Conservation (phyloP, 2,888 invertebrate species). For the Furcula furcula region DNA sequence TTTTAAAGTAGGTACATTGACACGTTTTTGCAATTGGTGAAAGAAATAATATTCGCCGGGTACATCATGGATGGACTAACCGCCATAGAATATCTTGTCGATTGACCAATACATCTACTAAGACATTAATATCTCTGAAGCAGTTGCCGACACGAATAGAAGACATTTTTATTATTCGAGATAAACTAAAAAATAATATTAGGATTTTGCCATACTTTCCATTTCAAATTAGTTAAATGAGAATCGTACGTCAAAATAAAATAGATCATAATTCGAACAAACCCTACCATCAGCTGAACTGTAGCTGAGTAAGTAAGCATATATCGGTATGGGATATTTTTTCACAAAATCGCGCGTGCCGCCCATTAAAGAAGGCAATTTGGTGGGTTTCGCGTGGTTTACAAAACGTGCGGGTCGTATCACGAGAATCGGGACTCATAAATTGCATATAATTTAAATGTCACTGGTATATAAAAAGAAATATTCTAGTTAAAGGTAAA, state of each 20-base stretch:
- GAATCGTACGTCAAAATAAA: neutral
- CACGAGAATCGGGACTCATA: conserved; percentile 17
- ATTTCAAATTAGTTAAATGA: neutral
- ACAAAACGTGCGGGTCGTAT: conserved; percentile 31
- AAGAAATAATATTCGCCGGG: too few species aligned
- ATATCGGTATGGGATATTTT: conserved; percentile 32
- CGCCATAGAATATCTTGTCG: too few species aligned
- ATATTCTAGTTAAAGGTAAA: too few species aligned
- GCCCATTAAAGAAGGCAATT: conserved; percentile 50
- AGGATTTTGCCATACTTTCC: too few species aligned
- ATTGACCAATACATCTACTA: too few species aligned
- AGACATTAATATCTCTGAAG: too few species aligned
- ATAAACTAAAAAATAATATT: too few species aligned
- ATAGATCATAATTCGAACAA: conserved; percentile 1
- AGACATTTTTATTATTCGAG: too few species aligned
- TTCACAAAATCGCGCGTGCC: conserved; percentile 40
- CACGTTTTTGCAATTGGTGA: too few species aligned
- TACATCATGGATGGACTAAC: too few species aligned
- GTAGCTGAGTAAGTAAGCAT: conserved; percentile 32
- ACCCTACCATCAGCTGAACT: conserved; percentile 20
- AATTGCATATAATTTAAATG: conserved; percentile 14
- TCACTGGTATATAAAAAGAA: neutral
- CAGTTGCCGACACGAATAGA: too few species aligned
- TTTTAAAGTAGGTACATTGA: too few species aligned
- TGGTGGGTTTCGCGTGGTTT: conserved; percentile 31